Conservation (phyloP, 2,888 invertebrate genomes). For the Brachynemurus nebulosus region DNA sequence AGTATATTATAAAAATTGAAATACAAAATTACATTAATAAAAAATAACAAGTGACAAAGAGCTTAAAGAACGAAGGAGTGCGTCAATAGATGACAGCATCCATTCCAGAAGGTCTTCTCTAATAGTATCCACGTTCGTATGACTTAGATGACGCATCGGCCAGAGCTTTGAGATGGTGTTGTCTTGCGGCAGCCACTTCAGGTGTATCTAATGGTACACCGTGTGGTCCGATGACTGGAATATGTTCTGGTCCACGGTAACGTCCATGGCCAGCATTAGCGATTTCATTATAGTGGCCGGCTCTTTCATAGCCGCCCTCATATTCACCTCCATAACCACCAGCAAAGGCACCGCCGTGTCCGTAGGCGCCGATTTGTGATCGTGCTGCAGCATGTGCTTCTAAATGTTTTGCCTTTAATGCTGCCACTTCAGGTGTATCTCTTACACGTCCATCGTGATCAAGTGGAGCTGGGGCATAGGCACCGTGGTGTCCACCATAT, state of each 20-base stretch:
- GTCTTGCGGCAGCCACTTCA: conserved; percentile 12
- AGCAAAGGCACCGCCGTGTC: background rate
- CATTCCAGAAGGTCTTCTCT: conserved; percentile 3
- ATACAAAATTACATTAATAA: too few species aligned
- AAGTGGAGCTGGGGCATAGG: conserved; percentile 1
- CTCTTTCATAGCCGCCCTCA: background rate
- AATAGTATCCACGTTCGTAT: conserved; percentile 1
- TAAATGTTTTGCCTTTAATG: conserved; percentile 10
- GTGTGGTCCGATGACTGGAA: conserved; percentile 28
- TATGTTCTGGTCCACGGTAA: conserved; percentile 29
- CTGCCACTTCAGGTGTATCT: conserved; percentile 13
- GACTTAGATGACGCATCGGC: conserved; percentile 11
- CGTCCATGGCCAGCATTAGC: background rate
- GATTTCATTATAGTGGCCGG: background rate
- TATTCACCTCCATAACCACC: background rate
- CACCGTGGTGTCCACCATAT: conserved; percentile 1
- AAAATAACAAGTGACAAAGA: too few species aligned
- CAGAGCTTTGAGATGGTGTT: conserved; percentile 9
- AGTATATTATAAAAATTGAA: too few species aligned
- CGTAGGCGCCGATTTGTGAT: background rate
- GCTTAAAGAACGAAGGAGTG: too few species aligned
- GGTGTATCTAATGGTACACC: conserved; percentile 14
- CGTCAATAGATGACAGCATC: conserved; percentile 5
- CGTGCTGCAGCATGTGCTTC: conserved; percentile 10
- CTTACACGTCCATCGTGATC: conserved; percentile 8